A percentile compares a stretch with the other conserved stretches of the same genome.
Evolutionary conservation across 1,140 invertebrate genomes (phyloP).

Genomic region (Agrilus planipennis): DNA sequence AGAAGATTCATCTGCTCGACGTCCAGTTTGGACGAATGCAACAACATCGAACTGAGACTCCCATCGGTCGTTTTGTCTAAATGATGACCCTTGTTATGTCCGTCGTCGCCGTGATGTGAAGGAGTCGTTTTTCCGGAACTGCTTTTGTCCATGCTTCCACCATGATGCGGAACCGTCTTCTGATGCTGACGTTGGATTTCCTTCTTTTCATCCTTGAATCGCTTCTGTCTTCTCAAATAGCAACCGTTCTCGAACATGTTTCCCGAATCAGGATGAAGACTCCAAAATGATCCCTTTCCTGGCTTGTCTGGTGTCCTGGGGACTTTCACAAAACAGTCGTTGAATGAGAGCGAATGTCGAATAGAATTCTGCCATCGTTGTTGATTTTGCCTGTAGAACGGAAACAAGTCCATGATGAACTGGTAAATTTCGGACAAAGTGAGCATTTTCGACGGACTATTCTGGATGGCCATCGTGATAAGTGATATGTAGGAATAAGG

Average conservation of each 20-base stretch:
- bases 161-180: slow-evolving; percentile 49
- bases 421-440: slow-evolving; percentile 98
- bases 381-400: slow-evolving; percentile 97
- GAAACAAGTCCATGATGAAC: slow-evolving; percentile 99
- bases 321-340: slow-evolving; percentile 99
- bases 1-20: slow-evolving; percentile 49
- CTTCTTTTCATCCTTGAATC: slow-evolving; percentile 96
- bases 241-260: slow-evolving; percentile 99
- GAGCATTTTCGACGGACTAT: slow-evolving; percentile 90
- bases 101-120: slow-evolving; percentile 32
- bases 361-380: slow-evolving; percentile 99
- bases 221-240: slow-evolving; percentile 90
- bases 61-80: slow-evolving; percentile 38
- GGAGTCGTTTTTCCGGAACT: slow-evolving; percentile 35
- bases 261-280: slow-evolving; percentile 93
- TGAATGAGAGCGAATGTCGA: slow-evolving; percentile 88
- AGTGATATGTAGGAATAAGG: slow-evolving; percentile 98
- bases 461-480: slow-evolving; percentile 99
- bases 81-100: slow-evolving; percentile 29
- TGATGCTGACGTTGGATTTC: slow-evolving; percentile 68
- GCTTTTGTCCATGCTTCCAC: slow-evolving; percentile 33
- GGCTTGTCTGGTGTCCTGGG: slow-evolving; percentile 96
- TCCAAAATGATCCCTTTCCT: slow-evolving; percentile 96
- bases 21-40: slow-evolving; percentile 36
- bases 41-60: slow-evolving; percentile 33